These are phyloP conservation scores for Myotis pilosus DNA, from an alignment of 2,797 vertebrate genomes.

Conservation along the genomic window DNA sequence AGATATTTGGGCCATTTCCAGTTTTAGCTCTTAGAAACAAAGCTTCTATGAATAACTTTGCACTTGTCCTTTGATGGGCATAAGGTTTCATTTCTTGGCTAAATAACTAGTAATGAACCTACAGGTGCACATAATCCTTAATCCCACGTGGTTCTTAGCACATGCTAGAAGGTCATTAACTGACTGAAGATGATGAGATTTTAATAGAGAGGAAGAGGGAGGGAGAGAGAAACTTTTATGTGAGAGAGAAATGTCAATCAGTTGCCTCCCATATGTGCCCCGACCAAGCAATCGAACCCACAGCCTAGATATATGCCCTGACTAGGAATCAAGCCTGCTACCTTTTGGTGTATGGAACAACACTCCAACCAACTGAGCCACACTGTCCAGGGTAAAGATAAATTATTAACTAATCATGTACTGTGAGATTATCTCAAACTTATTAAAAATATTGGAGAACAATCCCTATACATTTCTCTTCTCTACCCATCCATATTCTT, in stretches of 20 bases:
- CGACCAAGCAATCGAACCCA: neutral
- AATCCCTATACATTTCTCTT: neutral
- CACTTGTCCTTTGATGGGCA: slow-evolving; percentile 2
- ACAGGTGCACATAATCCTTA: neutral
- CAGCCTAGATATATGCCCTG: neutral
- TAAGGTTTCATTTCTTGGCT: slow-evolving; percentile 33
- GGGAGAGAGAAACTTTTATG: neutral
- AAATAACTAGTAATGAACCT: neutral
- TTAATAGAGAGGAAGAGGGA: neutral
- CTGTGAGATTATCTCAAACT: neutral
- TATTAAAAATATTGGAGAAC: neutral
- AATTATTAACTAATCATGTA: neutral
- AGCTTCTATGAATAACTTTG: slow-evolving; percentile 1
- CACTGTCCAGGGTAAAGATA: neutral
- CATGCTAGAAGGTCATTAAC: slow-evolving; percentile 12
- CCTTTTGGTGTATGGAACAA: neutral
- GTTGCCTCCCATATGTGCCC: neutral
- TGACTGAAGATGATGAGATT: neutral
- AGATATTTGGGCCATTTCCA: slow-evolving; percentile 16
- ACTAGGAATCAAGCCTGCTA: no score
- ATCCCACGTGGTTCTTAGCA: neutral
- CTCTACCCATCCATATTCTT: neutral
- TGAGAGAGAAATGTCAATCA: neutral
- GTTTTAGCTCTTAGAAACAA: slow-evolving; percentile 49
- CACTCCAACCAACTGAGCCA: no score